These are phyloP conservation scores for Microctonus hyperodae DNA, from an alignment of 2,888 invertebrate species.

Conservation along the genomic window DNA sequence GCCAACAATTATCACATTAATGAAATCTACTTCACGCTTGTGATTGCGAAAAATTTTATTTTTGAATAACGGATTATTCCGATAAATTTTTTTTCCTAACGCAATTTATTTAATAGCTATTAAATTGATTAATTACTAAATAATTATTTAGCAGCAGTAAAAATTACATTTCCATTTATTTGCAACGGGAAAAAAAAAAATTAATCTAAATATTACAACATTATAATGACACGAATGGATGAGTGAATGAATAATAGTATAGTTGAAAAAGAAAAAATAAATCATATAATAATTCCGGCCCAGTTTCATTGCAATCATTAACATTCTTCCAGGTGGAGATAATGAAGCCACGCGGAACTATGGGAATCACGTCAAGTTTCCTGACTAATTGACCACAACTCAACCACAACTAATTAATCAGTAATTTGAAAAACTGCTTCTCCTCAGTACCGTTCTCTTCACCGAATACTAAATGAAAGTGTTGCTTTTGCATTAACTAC, in stretches of 20 bases:
- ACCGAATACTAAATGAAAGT: slow-evolving; percentile 2
- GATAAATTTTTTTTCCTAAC: neutral
- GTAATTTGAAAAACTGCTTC: slow-evolving; percentile 3
- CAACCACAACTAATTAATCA: slow-evolving; percentile 34
- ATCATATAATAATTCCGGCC: neutral
- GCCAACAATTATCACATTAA: slow-evolving; percentile 36
- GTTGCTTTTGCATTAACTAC: slow-evolving; percentile 22
- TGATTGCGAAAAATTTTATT: neutral
- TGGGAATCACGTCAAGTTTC: slow-evolving; percentile 31
- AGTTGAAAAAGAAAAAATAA: neutral
- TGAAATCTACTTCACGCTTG: slow-evolving; percentile 38
- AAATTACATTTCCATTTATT: too few relatives aligned
- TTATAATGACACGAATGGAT: slow-evolving; percentile 3
- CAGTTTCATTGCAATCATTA: slow-evolving; percentile 23
- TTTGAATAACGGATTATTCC: slow-evolving; percentile 28
- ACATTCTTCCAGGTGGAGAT: slow-evolving; percentile 26
- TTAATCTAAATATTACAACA: neutral
- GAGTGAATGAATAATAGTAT: neutral
- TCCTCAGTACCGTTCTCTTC: neutral
- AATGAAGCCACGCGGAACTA: slow-evolving; percentile 28
- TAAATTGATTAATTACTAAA: too few relatives aligned
- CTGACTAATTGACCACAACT: slow-evolving; percentile 35
- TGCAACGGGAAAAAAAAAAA: too few relatives aligned
- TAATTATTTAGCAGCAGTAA: too few relatives aligned
- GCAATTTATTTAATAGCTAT: too few relatives aligned